Evolutionary conservation across 1,140 invertebrate genomes (phyloP).

Genomic region (Metopolophium dirhodum): DNA sequence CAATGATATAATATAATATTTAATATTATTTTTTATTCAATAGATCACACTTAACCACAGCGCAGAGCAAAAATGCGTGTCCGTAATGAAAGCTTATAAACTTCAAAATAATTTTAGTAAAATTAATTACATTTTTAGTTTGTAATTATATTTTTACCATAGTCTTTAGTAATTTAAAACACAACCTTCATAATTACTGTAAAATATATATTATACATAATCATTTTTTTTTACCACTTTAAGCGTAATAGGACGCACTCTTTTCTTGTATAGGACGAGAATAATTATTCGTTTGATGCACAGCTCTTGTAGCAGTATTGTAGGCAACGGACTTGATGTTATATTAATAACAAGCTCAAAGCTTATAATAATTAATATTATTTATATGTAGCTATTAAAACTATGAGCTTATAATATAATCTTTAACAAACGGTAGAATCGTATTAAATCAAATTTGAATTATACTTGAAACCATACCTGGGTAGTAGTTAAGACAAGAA

Average conservation of each 20-base stretch:
- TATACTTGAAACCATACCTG: neutral
- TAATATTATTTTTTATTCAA: neutral
- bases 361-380: neutral
- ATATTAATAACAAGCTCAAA: neutral
- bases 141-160: constrained; percentile 19
- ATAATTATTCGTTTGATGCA: neutral
- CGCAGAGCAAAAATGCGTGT: neutral
- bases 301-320: neutral
- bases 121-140: neutral
- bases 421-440: neutral
- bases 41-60: neutral
- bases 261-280: neutral
- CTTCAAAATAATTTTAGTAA: neutral
- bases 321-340: neutral
- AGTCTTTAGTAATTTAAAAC: constrained; percentile 1
- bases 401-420: neutral
- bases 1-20: neutral
- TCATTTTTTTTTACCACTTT: neutral
- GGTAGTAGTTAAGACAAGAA: neutral
- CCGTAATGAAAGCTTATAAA: neutral
- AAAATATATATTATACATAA: neutral
- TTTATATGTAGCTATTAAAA: too few relatives aligned
- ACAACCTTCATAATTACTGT: constrained; percentile 1
- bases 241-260: neutral
- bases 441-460: neutral